A percentile compares a stretch with the other conserved stretches of the same genome.
Evolutionary conservation across 1,140 invertebrate species (phyloP).

Genomic region (Drosophila busckii): DNA sequence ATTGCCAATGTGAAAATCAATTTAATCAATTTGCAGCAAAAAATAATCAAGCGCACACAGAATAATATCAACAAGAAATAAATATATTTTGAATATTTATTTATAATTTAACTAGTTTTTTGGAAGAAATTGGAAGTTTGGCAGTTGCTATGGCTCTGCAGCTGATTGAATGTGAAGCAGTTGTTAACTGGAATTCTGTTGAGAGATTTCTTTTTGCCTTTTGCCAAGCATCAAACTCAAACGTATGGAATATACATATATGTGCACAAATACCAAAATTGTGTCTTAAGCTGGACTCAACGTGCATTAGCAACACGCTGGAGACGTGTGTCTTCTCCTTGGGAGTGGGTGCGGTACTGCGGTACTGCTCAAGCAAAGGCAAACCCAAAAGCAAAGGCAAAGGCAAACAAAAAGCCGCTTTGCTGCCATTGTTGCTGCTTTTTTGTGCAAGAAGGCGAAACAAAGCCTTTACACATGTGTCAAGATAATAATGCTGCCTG

Average conservation of each 20-base stretch:
- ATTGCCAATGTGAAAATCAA: conserved; percentile 71
- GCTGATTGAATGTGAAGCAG: conserved; percentile 47
- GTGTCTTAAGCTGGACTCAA: conserved; percentile 73
- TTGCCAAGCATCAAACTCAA: conserved; percentile 51
- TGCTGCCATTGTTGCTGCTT: conserved; percentile 43
- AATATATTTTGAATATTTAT: not conserved
- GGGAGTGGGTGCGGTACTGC: not conserved
- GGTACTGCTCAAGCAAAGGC: conserved; percentile 1
- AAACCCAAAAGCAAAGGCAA: not conserved
- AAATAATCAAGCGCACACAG: not conserved
- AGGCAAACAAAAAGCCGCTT: conserved; percentile 47
- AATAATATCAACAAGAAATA: not conserved
- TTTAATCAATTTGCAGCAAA: conserved; percentile 58
- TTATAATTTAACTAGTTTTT: conserved; percentile 22
- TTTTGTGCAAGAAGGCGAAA: conserved; percentile 21
- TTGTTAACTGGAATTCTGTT: conserved; percentile 54
- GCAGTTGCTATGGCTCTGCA: too few species aligned
- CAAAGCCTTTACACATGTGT: conserved; percentile 74
- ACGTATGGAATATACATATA: conserved; percentile 47
- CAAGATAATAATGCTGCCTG: conserved; percentile 64
- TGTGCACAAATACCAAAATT: conserved; percentile 63
- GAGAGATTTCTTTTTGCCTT: conserved; percentile 9
- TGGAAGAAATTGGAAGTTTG: conserved; percentile 5
- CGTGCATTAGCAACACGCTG: conserved; percentile 67
- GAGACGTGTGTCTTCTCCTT: not conserved